These are phyloP conservation scores for Danio choprae DNA, from an alignment of 2,797 vertebrate species.

Conservation along the genomic window DNA sequence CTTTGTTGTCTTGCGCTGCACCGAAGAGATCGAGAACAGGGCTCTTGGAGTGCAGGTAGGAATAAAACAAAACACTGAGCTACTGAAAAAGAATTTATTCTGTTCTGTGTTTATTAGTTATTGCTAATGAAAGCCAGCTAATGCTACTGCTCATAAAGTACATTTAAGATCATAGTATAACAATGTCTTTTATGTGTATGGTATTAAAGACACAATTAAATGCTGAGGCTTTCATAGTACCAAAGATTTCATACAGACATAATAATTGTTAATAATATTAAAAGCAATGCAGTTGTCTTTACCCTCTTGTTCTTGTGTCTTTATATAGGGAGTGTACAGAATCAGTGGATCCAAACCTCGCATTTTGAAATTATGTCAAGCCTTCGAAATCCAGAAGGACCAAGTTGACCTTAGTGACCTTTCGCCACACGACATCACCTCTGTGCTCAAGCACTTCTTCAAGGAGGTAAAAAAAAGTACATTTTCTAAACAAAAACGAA, in stretches of 20 bases:
- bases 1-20: conserved; percentile 87
- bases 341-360: conserved; percentile 91
- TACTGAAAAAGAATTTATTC: background rate
- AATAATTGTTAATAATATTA: too few species aligned
- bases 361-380: conserved; percentile 89
- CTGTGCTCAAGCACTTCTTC: conserved; percentile 92
- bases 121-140: too few species aligned
- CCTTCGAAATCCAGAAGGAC: conserved; percentile 86
- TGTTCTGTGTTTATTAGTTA: background rate
- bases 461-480: conserved; percentile 81
- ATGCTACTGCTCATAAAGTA: too few species aligned
- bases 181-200: too few species aligned
- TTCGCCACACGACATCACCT: conserved; percentile 91
- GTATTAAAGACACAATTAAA: too few species aligned
- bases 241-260: too few species aligned
- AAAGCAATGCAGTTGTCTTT: background rate
- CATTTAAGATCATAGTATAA: too few species aligned
- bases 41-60: conserved; percentile 88
- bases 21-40: conserved; percentile 87
- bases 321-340: conserved; percentile 88
- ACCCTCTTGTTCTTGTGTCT: conserved; percentile 36
- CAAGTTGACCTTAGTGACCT: conserved; percentile 89
- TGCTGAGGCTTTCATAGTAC: too few species aligned
- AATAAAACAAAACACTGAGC: background rate
- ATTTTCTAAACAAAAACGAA: background rate